Conservation (phyloP, 2,888 invertebrate species). For the Timandra comae region DNA sequence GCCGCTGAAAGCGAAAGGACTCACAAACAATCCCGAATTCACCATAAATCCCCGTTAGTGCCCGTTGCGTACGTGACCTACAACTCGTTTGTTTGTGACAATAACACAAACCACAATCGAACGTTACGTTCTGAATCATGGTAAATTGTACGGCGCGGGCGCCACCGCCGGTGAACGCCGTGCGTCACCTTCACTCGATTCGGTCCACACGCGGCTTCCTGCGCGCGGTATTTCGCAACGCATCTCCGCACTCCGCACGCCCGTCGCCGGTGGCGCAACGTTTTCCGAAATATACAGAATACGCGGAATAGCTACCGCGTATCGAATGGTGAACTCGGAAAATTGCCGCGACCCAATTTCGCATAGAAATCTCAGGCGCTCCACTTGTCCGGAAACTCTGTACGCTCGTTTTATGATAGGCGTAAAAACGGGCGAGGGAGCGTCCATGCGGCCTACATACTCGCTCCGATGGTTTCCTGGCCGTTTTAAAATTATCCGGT, state of each 20-base stretch:
- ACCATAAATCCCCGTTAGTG: conserved; percentile 31
- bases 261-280: conserved; percentile 39
- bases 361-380: conserved; percentile 47
- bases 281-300: conserved; percentile 54
- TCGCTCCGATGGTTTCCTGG: conserved; percentile 67
- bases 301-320: conserved; percentile 29
- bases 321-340: conserved; percentile 36
- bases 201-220: conserved; percentile 52
- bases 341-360: conserved; percentile 56
- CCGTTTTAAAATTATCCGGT: conserved; percentile 68
- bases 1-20: conserved; percentile 71
- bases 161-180: conserved; percentile 17
- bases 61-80: conserved; percentile 53
- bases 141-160: conserved; percentile 8
- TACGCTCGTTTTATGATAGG: conserved; percentile 55
- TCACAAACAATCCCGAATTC: conserved; percentile 50
- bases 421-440: conserved; percentile 43
- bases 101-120: conserved; percentile 38
- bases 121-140: conserved; percentile 39
- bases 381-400: conserved; percentile 63
- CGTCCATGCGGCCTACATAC: conserved; percentile 66
- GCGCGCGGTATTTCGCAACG: conserved; percentile 47
- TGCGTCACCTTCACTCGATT: conserved; percentile 53
- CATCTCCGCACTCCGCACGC: conserved; percentile 29
- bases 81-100: conserved; percentile 30